A percentile compares a stretch with the other conserved stretches of the same genome.
Conservation (phyloP, 2,888 invertebrate genomes). For the Podotricha telesiphe region DNA sequence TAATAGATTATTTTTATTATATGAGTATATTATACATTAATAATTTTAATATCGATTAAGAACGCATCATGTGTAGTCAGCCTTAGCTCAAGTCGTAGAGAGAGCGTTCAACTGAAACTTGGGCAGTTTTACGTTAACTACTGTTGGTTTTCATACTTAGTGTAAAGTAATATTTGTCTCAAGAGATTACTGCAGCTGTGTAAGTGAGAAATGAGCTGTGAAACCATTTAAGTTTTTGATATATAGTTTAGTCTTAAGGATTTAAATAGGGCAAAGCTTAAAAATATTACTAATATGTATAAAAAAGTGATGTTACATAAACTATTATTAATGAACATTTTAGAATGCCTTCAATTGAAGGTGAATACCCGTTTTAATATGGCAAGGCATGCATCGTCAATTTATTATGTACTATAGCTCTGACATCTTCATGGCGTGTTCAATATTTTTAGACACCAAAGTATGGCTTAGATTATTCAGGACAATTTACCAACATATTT, state of each 20-base stretch:
- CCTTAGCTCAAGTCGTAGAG: slow-evolving; percentile 30
- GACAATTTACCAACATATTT: too few relatives aligned
- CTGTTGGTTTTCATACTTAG: slow-evolving; percentile 39
- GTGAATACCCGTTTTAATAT: too few relatives aligned
- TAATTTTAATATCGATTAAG: not conserved
- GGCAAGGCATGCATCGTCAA: too few relatives aligned
- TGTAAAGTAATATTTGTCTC: slow-evolving; percentile 40
- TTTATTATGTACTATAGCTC: too few relatives aligned
- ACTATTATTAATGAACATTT: too few relatives aligned
- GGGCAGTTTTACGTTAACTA: slow-evolving; percentile 30
- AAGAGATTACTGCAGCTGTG: slow-evolving; percentile 30
- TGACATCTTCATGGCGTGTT: too few relatives aligned
- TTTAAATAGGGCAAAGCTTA: not conserved
- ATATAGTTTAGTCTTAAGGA: not conserved
- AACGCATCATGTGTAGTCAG: not conserved
- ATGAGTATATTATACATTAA: too few relatives aligned
- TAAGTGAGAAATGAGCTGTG: slow-evolving; percentile 24
- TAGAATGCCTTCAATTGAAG: too few relatives aligned
- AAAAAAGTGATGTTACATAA: too few relatives aligned
- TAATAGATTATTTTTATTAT: too few relatives aligned
- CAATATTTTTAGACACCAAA: too few relatives aligned
- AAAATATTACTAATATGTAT: not conserved
- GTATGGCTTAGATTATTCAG: too few relatives aligned
- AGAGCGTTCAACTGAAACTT: slow-evolving; percentile 41
- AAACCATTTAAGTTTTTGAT: slow-evolving; percentile 15